Conservation (phyloP, 2,888 invertebrate genomes). For the Bellardia bayeri region DNA sequence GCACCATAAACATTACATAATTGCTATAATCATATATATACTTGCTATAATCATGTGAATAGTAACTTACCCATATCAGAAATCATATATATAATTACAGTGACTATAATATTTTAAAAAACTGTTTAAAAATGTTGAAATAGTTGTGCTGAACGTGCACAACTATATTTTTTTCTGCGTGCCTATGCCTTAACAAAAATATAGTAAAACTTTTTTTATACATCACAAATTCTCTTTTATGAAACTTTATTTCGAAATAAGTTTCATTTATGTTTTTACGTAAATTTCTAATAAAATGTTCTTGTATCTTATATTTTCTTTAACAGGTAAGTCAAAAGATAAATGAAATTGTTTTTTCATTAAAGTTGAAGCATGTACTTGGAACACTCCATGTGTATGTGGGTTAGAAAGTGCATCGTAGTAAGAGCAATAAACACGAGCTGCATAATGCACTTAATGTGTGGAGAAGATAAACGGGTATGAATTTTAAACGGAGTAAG, state of each 20-base stretch:
- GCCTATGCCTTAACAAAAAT: too few relatives aligned
- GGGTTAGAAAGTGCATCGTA: conserved; percentile 1
- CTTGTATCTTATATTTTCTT: conserved; percentile 2
- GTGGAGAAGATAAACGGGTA: not conserved
- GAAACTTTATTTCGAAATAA: not conserved
- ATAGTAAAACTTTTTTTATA: not conserved
- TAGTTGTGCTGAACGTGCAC: too few relatives aligned
- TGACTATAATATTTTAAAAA: too few relatives aligned
- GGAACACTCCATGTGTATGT: not conserved
- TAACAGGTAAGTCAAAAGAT: conserved; percentile 25
- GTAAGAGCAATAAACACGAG: not conserved
- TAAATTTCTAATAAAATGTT: conserved; percentile 1
- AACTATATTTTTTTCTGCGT: too few relatives aligned
- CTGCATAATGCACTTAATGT: not conserved
- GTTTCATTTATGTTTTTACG: not conserved
- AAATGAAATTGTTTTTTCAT: conserved; percentile 13
- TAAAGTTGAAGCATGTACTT: not conserved
- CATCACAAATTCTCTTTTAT: not conserved
- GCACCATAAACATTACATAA: too few relatives aligned
- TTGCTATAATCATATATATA: too few relatives aligned
- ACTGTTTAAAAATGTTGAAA: too few relatives aligned
- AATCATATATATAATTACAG: too few relatives aligned
- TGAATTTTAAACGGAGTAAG: not conserved
- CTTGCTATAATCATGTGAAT: too few relatives aligned
- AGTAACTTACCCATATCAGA: too few relatives aligned